Percentiles rank a stretch among this genome's conserved stretches.
Evolutionary conservation across 2,113 vertebrate genomes (phyloP).

Genomic region (Apaloderma vittatum): DNA sequence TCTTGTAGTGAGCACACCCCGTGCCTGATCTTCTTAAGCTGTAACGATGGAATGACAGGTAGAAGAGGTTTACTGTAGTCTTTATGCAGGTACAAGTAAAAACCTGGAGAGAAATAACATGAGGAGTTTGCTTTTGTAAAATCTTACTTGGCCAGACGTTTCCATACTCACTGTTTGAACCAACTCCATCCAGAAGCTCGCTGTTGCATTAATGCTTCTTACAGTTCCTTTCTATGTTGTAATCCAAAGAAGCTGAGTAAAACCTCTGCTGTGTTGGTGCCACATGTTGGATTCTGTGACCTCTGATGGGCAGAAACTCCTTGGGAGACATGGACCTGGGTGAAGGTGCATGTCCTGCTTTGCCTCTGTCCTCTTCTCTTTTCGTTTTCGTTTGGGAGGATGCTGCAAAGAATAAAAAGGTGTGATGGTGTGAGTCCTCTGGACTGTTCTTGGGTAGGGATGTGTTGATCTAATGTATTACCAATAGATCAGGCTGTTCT

Average conservation of each 20-base stretch:
- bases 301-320: neutral
- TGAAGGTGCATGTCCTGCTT: neutral
- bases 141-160: neutral
- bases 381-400: neutral
- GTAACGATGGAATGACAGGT: neutral
- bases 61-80: neutral
- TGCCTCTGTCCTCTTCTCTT: neutral
- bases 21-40: neutral
- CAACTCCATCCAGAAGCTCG: neutral
- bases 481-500: neutral
- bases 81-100: neutral
- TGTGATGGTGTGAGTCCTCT: neutral
- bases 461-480: neutral
- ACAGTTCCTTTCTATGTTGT: neutral
- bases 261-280: neutral
- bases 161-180: accelerated
- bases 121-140: neutral
- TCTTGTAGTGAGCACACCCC: accelerated
- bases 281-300: accelerated
- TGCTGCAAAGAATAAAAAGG: neutral
- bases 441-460: neutral
- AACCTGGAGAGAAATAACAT: neutral
- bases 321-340: neutral
- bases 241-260: neutral
- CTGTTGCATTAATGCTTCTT: neutral